Evolutionary conservation across 35 echinoderm and acorn worm species (phyloP), one percentile per base, ranked within the genome.

Genomic region (Apostichopus parvimensis): DNA sequence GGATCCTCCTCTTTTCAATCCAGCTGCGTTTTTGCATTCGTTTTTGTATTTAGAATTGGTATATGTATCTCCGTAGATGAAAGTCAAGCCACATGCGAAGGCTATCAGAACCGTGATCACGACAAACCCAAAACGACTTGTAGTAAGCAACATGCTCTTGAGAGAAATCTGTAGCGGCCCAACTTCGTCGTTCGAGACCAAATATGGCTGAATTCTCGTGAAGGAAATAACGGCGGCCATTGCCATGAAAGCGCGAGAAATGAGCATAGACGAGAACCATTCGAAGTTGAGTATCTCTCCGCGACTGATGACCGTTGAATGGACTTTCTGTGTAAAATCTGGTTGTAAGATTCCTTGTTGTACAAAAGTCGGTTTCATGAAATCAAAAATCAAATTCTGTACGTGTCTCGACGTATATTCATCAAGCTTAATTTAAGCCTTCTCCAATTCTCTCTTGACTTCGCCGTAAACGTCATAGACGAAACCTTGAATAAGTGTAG

Each of bases 101-200:
- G 95, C 91, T 15, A 89, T 66, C 79, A 97, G 79, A n/a, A 93
- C 93, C 17, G 91, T 56, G 34, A 91, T 90, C 4, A 97, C 93
- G 8, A 97, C 91, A 53, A 93, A 22, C 28, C 94, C 92, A 81
- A 97, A 97, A 66, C 81, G 91, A 73, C 85, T 92, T 12, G 95
- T 97, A 56, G 79, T 90, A 9, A 77, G 55, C 60, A 94, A 75
- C 95, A 97, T 97, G 59, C 91, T 92, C 21, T 87, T 91, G 6
- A 94, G 86, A 0, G 95, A 97, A 78, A 97, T 97, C 64, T 94
- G 90, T 6, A 97, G 91, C 1, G 93, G 93, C 1, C 95, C 95
- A 15, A 97, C 87, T 11, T 90, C 64, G 53, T 97, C 95, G 62
- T 79, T 92, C 14, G 92, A 86, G 6, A 97, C 90, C 78, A 94